Base-by-base conservation (phyloP, 2,113 vertebrate genomes). In the Sorex fumeus region DNA sequence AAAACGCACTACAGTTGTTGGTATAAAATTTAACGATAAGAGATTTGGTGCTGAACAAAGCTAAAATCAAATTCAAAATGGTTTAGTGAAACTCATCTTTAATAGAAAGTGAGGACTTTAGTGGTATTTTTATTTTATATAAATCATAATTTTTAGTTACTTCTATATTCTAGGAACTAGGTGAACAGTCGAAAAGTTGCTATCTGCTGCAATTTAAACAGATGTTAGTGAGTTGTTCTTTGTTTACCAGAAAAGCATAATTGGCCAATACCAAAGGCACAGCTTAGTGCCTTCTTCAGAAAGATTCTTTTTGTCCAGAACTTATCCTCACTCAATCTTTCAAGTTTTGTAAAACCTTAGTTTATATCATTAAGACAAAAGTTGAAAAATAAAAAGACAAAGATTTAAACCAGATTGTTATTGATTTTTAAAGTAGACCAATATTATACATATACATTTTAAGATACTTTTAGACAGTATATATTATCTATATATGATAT, bases 61-160 rank as follows among this genome's bases (percentile, higher is more conserved):
- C n/a, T 79, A 40, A 40, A 69, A 90, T 88, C 74, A 92, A 74
- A 81, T 95, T 79, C 53, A 83, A 87, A 87, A 67, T 8, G 75
- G 32, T 32, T 83, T 43, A 43, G 18, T 69, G 75, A 60, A 91
- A 74, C 71, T 92, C 66, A 82, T 71, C 82, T 93, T 90, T 93
- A 25, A 76, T 75, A 86, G 67, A 90, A 84, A n/a, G 8, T 25
- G 32, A 8, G 40, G 3, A 32, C 11, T 21, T 74, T 12, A 83
- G 28, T 50, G 19, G 34, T 30, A 23, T 27, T 92, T 87, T 80
- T 0, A 80, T 70, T 66, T 75, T 11, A 30, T 47, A 83, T 90
- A 57, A 50, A 84, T 84, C 90, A 81, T 77, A 57, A 30, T 64
- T 93, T 16, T 79, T 36, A 34, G 25, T 19, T 40, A 27, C 15